Conservation (phyloP, 2,113 vertebrate genomes). For the Marmota monax region DNA sequence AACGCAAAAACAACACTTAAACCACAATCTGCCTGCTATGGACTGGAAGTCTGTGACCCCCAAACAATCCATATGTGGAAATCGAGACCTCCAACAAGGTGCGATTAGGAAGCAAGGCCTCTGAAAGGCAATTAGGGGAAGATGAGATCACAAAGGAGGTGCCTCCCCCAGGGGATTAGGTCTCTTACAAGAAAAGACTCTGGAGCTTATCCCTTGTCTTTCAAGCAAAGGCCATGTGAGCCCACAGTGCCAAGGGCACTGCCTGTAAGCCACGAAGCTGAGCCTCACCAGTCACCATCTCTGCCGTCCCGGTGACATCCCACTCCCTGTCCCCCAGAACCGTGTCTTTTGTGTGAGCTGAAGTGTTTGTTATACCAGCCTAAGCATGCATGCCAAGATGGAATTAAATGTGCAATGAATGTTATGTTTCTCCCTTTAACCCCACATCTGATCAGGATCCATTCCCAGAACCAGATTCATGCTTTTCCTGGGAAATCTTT, state of each 20-base stretch:
- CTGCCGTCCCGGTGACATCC: not conserved
- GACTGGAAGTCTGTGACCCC: not conserved
- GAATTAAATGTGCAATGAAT: not conserved
- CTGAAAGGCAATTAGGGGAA: not conserved
- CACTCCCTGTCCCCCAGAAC: not conserved
- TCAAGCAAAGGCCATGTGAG: not conserved
- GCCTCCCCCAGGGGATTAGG: not conserved
- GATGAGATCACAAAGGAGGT: not conserved
- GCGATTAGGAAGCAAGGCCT: fast-evolving
- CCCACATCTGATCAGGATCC: not conserved
- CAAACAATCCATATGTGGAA: not conserved
- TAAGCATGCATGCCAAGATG: not conserved
- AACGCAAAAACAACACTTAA: not conserved
- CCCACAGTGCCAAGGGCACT: not conserved
- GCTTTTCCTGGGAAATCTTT: not conserved
- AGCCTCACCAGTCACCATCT: not conserved
- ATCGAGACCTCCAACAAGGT: not conserved
- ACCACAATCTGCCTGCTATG: not conserved
- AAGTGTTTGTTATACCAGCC: not conserved
- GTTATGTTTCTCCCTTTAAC: not conserved
- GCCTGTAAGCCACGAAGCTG: not conserved
- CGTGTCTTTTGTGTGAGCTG: not conserved
- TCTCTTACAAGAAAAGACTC: not conserved
- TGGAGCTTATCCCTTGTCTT: not conserved
- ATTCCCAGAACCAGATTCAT: not conserved